Evolutionary conservation across 1,140 invertebrate species (phyloP).

Genomic region (Drosophila novamexicana): DNA sequence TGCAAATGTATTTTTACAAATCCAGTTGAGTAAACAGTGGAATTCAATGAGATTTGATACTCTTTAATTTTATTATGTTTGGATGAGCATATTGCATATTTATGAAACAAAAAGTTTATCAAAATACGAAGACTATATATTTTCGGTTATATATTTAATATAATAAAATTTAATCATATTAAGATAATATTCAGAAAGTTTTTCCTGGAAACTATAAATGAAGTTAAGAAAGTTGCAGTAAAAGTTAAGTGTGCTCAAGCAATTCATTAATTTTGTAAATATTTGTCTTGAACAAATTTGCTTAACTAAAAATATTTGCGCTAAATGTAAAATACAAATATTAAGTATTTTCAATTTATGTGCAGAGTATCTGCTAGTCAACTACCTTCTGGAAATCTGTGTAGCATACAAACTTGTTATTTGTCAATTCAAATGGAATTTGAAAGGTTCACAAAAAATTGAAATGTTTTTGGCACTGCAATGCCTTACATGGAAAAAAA

Average conservation of each 20-base stretch:
- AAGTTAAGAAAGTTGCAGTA: no score
- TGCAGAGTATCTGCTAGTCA: background rate
- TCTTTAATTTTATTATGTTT: background rate
- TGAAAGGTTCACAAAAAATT: constrained; percentile 12
- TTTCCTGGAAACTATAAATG: no score
- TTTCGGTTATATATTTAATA: no score
- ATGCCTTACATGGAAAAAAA: constrained; percentile 4
- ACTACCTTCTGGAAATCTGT: background rate
- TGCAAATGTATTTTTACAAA: background rate
- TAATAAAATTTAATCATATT: no score
- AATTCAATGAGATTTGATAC: constrained; percentile 2
- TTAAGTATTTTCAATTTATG: no score
- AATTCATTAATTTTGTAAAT: no score
- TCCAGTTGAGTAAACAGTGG: constrained; percentile 8
- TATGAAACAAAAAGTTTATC: background rate
- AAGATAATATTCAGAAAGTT: no score
- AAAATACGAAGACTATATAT: no score
- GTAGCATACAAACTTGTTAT: background rate
- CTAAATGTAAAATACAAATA: no score
- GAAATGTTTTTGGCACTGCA: constrained; percentile 12
- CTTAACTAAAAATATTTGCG: no score
- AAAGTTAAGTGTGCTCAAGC: no score
- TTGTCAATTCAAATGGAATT: constrained; percentile 26
- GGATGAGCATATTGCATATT: background rate
- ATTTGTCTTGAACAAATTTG: no score